Evolutionary conservation across 2,888 invertebrate species (phyloP).

Genomic region (Onthophagus sagittarius): DNA sequence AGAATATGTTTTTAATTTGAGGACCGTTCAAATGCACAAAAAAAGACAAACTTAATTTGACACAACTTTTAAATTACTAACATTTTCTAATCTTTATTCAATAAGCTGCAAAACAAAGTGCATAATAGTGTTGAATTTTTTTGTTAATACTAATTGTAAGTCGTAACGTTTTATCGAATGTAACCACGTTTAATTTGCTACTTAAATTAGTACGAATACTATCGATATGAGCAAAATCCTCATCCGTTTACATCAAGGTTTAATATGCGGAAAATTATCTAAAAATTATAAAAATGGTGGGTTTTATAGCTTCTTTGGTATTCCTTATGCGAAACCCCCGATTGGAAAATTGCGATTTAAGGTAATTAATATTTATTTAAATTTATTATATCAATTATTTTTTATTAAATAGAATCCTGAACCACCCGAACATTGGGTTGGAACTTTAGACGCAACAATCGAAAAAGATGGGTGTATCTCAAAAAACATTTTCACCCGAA

Average conservation of each 20-base stretch:
- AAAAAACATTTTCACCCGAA: conserved; percentile 27
- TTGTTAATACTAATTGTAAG: too few relatives aligned
- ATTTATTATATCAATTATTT: too few relatives aligned
- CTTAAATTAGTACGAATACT: too few relatives aligned
- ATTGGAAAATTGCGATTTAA: conserved; percentile 43
- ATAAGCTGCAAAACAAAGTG: too few relatives aligned
- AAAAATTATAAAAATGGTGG: conserved; percentile 33
- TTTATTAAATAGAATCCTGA: conserved; percentile 42
- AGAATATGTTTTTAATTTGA: too few relatives aligned
- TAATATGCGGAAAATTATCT: conserved; percentile 35
- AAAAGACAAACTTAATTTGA: too few relatives aligned
- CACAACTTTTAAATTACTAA: too few relatives aligned
- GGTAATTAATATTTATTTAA: conserved; percentile 30
- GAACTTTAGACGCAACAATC: conserved; percentile 45
- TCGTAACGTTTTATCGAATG: too few relatives aligned
- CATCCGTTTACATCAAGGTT: conserved; percentile 33
- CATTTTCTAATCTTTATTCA: too few relatives aligned
- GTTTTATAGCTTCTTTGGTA: conserved; percentile 43
- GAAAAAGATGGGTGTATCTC: conserved; percentile 34
- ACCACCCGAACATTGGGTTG: conserved; percentile 46
- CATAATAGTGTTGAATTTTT: too few relatives aligned
- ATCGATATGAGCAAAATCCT: conserved; percentile 2
- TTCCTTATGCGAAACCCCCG: conserved; percentile 46
- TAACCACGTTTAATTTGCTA: too few relatives aligned
- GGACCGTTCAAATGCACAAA: too few relatives aligned